These are phyloP conservation scores for Chelonus formosanus DNA, from an alignment of 2,888 invertebrate genomes.

Conservation along the genomic window DNA sequence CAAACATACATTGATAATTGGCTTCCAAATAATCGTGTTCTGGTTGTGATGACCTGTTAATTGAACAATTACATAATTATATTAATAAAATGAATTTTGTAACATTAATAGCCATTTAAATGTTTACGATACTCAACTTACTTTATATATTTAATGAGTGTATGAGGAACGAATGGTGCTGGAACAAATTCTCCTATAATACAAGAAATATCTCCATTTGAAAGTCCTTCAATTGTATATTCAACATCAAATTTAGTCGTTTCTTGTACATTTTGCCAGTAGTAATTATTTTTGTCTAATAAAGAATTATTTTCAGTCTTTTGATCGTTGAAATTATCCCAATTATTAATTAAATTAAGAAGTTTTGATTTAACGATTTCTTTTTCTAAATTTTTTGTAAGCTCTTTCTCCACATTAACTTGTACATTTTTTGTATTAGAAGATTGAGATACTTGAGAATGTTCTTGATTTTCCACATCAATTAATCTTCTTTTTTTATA, in stretches of 20 bases:
- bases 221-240: background rate
- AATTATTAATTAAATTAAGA: conserved; percentile 20
- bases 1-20: conserved; percentile 59
- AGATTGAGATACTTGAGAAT: conserved; percentile 11
- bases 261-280: background rate
- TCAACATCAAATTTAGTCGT: background rate
- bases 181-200: conserved; percentile 61
- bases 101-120: no score
- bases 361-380: conserved; percentile 49
- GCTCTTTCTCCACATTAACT: conserved; percentile 53
- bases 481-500: conserved; percentile 10
- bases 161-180: conserved; percentile 56
- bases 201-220: conserved; percentile 57
- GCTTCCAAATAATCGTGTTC: conserved; percentile 61
- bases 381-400: conserved; percentile 54
- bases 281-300: conserved; percentile 1
- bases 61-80: no score
- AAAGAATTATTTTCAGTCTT: background rate
- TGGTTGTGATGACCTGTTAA: conserved; percentile 56
- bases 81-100: no score
- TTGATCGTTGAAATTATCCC: background rate
- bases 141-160: conserved; percentile 64
- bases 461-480: conserved; percentile 17
- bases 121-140: conserved; percentile 45
- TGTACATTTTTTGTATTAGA: conserved; percentile 24